Conservation (phyloP, 2,113 vertebrate genomes). For the Trinectes maculatus region DNA sequence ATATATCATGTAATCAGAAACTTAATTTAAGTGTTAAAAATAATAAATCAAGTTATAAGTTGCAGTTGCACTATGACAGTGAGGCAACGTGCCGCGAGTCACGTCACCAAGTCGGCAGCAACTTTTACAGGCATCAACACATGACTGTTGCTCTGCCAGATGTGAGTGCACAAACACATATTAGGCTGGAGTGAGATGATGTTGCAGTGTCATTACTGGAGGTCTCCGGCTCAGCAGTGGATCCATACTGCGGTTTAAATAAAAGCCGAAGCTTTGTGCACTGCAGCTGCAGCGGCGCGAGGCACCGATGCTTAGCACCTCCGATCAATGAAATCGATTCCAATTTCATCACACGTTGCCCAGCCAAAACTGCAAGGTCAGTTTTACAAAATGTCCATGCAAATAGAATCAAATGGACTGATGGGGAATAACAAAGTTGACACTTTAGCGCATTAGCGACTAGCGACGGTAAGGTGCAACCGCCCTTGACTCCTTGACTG, state of each 20-base stretch:
- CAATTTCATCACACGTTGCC: conserved; percentile 58
- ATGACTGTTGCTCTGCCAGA: neutral
- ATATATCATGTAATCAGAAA: too few relatives aligned
- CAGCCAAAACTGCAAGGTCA: conserved; percentile 61
- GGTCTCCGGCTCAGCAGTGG: conserved; percentile 27
- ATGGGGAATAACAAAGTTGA: conserved; percentile 33
- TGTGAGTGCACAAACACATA: neutral
- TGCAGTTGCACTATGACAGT: too few relatives aligned
- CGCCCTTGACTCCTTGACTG: conserved; percentile 49
- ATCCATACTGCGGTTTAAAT: conserved; percentile 48
- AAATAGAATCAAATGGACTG: conserved; percentile 54
- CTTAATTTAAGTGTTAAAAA: too few relatives aligned
- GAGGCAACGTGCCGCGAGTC: too few relatives aligned
- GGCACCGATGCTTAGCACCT: conserved; percentile 34
- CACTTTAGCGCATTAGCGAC: conserved; percentile 33
- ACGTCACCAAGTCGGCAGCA: neutral
- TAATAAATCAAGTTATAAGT: too few relatives aligned
- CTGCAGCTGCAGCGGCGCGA: conserved; percentile 28
- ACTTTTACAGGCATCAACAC: neutral
- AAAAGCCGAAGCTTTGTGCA: conserved; percentile 21
- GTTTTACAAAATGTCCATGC: conserved; percentile 55
- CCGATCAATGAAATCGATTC: conserved; percentile 69
- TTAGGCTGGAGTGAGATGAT: neutral
- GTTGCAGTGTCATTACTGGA: conserved; percentile 28
- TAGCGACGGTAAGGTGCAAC: conserved; percentile 39